These are phyloP conservation scores for Lipotes vexillifer DNA, from an alignment of 2,113 vertebrate species.

Conservation along the genomic window DNA sequence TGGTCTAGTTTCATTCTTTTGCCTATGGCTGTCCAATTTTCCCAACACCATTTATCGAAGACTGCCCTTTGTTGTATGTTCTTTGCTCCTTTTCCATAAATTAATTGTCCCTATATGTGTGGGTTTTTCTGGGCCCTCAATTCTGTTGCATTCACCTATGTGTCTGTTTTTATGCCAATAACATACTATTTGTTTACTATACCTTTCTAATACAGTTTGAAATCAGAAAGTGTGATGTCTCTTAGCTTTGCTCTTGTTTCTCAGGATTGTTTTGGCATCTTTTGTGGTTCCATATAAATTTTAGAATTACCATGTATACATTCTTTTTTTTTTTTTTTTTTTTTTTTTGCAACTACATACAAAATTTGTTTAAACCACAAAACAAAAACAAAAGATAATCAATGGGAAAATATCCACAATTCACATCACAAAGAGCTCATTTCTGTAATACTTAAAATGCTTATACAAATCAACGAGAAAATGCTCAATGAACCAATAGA, in stretches of 20 bases:
- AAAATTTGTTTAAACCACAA: not conserved
- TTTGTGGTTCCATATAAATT: not conserved
- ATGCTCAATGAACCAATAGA: not conserved
- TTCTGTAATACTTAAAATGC: not conserved
- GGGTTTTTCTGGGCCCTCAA: not conserved
- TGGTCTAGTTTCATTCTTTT: not conserved
- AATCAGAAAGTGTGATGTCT: not conserved
- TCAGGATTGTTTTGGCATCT: not conserved
- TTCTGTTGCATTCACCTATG: not conserved
- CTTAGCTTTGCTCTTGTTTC: not conserved
- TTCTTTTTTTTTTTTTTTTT: not conserved
- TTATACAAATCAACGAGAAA: not conserved
- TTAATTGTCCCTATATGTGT: not conserved
- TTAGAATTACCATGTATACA: not conserved
- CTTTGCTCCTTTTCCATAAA: not conserved
- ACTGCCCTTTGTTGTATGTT: not conserved
- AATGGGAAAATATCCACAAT: not conserved
- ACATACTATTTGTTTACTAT: not conserved
- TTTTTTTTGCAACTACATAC: not conserved
- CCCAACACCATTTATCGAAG: not conserved
- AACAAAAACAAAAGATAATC: not conserved
- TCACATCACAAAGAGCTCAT: not conserved
- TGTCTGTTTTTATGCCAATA: not conserved
- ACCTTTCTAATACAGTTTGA: not conserved
- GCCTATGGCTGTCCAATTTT: not conserved